Conservation (phyloP, 2,888 invertebrate genomes). For the Nesidiocoris tenuis region DNA sequence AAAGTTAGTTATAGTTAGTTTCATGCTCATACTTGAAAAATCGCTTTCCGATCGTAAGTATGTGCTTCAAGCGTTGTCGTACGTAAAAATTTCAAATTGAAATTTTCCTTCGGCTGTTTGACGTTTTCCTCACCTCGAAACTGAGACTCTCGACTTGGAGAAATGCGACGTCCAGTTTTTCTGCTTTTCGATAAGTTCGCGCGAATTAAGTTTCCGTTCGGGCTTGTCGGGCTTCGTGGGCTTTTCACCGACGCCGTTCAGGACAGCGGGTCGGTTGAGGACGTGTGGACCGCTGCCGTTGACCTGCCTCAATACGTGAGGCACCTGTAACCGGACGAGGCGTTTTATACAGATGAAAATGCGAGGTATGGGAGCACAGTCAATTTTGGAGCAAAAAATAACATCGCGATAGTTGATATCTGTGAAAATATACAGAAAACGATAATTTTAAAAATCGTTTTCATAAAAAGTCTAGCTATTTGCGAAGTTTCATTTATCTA, state of each 20-base stretch:
- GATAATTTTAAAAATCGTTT: no score
- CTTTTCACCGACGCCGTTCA: constrained; percentile 55
- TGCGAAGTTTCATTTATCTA: no score
- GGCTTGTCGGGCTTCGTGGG: constrained; percentile 77
- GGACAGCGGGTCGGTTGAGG: constrained; percentile 34
- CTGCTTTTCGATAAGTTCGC: constrained; percentile 85
- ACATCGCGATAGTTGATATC: background rate
- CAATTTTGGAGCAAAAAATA: background rate
- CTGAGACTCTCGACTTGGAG: constrained; percentile 62
- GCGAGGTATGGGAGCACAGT: no score
- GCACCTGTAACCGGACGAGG: background rate
- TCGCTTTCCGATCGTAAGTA: background rate
- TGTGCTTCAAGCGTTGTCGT: no score
- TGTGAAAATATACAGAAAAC: background rate
- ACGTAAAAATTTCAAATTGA: no score
- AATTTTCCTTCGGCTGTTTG: no score
- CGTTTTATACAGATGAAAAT: no score
- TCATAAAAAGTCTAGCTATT: no score
- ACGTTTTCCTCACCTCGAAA: constrained; percentile 46
- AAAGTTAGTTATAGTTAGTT: background rate
- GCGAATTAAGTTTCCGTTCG: constrained; percentile 76
- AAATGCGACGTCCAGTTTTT: constrained; percentile 91
- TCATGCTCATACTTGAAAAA: background rate
- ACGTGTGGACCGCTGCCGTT: constrained; percentile 44
- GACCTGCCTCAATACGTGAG: constrained; percentile 43